Evolutionary conservation across 2,888 invertebrate genomes (phyloP).

Genomic region (Drosophila pseudotalamancana): DNA sequence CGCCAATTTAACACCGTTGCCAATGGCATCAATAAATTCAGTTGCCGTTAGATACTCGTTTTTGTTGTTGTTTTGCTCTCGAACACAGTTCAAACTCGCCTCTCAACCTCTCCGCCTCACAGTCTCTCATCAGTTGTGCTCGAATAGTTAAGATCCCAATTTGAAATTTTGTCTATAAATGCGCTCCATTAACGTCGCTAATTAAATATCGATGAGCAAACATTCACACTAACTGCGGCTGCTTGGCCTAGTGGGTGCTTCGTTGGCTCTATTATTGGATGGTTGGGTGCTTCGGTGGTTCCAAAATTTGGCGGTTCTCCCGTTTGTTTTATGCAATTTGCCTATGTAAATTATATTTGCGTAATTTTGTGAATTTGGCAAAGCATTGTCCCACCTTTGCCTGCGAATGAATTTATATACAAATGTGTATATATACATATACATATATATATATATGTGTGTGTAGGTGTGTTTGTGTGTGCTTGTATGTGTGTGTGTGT

Average conservation of each 20-base stretch:
- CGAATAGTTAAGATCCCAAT: too few relatives aligned
- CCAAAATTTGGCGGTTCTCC: slow-evolving; percentile 20
- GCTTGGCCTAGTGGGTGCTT: neutral
- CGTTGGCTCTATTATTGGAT: too few relatives aligned
- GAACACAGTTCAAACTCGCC: too few relatives aligned
- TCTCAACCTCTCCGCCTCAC: too few relatives aligned
- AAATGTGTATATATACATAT: neutral
- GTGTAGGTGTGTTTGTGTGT: neutral
- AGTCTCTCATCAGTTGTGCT: too few relatives aligned
- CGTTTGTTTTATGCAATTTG: slow-evolving; percentile 51
- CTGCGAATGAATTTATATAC: slow-evolving; percentile 28
- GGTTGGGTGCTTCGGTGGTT: slow-evolving; percentile 4
- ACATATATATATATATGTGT: neutral
- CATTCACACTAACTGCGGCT: neutral
- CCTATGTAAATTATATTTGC: slow-evolving; percentile 57
- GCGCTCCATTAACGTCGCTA: slow-evolving; percentile 13
- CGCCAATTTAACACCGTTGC: too few relatives aligned
- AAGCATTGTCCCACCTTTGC: slow-evolving; percentile 35
- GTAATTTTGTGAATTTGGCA: slow-evolving; percentile 43
- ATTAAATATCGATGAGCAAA: slow-evolving; percentile 35
- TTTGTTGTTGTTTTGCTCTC: too few relatives aligned
- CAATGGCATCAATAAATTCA: too few relatives aligned
- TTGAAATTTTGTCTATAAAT: slow-evolving; percentile 16
- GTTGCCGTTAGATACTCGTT: too few relatives aligned
- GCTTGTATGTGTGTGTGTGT: neutral